phyloP scores from a whole-genome alignment of 2,888 invertebrate species.

The Hoplodrina ambigua region DNA sequence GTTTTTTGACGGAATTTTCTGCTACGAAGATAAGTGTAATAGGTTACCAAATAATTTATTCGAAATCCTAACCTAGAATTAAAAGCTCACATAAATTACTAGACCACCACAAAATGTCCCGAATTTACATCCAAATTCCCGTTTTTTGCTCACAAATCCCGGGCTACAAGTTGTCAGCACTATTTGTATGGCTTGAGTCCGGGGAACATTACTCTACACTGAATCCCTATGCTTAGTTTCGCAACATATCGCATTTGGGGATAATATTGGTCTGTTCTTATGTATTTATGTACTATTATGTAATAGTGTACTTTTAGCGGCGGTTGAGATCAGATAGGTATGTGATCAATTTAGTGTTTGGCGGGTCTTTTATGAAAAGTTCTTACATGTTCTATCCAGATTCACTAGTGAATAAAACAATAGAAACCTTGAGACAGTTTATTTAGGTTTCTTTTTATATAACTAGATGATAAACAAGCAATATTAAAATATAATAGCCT shows the following conservation, averaged over 20 bases:
- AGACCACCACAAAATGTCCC: conserved; percentile 4
- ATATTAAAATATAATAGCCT: too few relatives aligned
- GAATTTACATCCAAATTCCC: conserved; percentile 33
- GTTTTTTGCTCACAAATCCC: conserved; percentile 50
- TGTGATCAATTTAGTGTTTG: too few relatives aligned
- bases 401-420: too few relatives aligned
- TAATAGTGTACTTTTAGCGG: too few relatives aligned
- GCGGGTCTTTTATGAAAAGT: too few relatives aligned
- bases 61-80: conserved; percentile 3
- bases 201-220: conserved; percentile 45
- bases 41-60: neutral
- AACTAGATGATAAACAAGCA: too few relatives aligned
- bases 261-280: conserved; percentile 15
- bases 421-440: too few relatives aligned
- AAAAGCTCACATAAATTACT: conserved; percentile 19
- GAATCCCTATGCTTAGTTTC: conserved; percentile 55
- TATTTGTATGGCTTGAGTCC: conserved; percentile 35
- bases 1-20: too few relatives aligned
- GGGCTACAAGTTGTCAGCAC: conserved; percentile 52
- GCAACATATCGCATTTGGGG: conserved; percentile 34
- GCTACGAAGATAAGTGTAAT: neutral
- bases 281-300: neutral
- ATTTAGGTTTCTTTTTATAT: too few relatives aligned
- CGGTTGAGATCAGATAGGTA: too few relatives aligned
- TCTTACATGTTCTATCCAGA: too few relatives aligned